These are phyloP conservation scores for Sorex maritimensis DNA, from an alignment of 2,797 vertebrate genomes.

Conservation along the genomic window DNA sequence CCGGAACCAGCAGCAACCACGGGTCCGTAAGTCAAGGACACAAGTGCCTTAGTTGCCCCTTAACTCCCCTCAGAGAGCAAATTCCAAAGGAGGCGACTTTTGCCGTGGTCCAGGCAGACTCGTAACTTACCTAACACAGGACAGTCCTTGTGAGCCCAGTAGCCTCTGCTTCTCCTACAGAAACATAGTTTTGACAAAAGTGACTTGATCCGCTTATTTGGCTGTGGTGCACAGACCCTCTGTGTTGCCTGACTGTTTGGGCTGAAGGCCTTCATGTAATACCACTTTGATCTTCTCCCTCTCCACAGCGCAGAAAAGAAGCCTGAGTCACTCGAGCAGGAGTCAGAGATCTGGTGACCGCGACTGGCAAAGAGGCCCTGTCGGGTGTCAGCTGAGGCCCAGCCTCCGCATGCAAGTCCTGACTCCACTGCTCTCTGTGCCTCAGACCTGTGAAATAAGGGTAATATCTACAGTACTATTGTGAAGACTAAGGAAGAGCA, in stretches of 20 bases:
- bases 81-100: neutral
- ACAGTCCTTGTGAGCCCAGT: neutral
- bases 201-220: neutral
- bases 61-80: neutral
- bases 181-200: slow-evolving; percentile 22
- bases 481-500: neutral
- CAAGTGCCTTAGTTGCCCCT: neutral
- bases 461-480: neutral
- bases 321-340: neutral
- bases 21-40: neutral
- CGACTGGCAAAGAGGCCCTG: neutral
- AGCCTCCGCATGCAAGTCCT: neutral
- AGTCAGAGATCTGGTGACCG: neutral
- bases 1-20: neutral
- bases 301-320: neutral
- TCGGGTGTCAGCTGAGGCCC: neutral
- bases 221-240: neutral
- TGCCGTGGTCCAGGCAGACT: neutral
- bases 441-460: neutral
- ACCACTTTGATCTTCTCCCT: neutral
- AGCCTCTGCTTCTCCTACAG: neutral
- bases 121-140: neutral
- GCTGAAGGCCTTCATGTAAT: neutral
- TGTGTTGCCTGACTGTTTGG: neutral
- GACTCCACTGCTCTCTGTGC: neutral